Percentiles rank a stretch among this genome's conserved stretches.
These are phyloP conservation scores for Centropristis striata DNA, from an alignment of 2,113 vertebrate genomes.

Conservation along the genomic window DNA sequence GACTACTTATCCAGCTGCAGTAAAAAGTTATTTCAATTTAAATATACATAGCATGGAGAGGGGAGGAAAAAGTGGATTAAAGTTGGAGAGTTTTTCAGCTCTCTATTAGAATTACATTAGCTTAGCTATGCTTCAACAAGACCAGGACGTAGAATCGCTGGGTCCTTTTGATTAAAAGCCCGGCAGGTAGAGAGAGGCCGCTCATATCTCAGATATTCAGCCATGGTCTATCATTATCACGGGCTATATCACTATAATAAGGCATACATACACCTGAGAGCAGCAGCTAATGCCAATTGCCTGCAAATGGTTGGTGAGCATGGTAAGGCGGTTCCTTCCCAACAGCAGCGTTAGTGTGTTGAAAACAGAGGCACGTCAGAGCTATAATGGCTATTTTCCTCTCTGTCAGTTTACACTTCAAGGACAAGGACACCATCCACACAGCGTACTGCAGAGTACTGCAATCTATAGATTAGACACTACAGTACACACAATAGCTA, in stretches of 20 bases:
- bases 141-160: constrained; percentile 58
- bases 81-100: constrained; percentile 87
- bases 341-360: constrained; percentile 20
- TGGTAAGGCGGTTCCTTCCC: constrained; percentile 32
- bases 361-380: constrained; percentile 38
- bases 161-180: constrained; percentile 80
- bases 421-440: constrained; percentile 57
- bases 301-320: constrained; percentile 62
- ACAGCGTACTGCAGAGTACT: background rate
- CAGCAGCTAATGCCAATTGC: constrained; percentile 44
- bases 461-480: constrained; percentile 5
- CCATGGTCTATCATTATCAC: constrained; percentile 74
- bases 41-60: constrained; percentile 91
- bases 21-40: constrained; percentile 91
- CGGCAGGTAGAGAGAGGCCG: constrained; percentile 63
- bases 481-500: background rate
- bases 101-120: constrained; percentile 87
- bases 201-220: constrained; percentile 74
- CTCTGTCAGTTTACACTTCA: constrained; percentile 57
- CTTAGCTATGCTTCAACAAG: constrained; percentile 80
- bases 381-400: constrained; percentile 57
- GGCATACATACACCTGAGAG: constrained; percentile 65
- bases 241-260: constrained; percentile 73
- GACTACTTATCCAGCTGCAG: constrained; percentile 88
- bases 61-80: constrained; percentile 84